phyloP scores from a whole-genome alignment of 2,797 vertebrate genomes.

The Chiloscyllium punctatum region DNA sequence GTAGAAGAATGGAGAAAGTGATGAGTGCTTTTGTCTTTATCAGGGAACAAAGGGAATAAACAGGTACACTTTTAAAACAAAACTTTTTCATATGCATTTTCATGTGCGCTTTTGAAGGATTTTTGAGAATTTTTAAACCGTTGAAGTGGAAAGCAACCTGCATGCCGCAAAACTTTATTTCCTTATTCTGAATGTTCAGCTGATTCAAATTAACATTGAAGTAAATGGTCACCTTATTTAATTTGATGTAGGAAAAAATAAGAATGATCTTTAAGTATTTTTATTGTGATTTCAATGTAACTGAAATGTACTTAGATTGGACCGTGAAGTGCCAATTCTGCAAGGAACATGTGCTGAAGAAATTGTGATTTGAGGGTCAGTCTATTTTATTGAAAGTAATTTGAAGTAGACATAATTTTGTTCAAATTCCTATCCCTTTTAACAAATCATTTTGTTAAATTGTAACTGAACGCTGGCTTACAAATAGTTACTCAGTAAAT shows the following conservation, averaged over 20 bases:
- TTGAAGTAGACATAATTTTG: not conserved
- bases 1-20: not conserved
- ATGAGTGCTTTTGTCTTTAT: not conserved
- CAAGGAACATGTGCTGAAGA: not conserved
- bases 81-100: not conserved
- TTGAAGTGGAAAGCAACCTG: not conserved
- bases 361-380: not conserved
- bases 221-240: not conserved
- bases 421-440: not conserved
- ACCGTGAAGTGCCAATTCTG: not conserved
- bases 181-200: not conserved
- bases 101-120: not conserved
- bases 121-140: not conserved
- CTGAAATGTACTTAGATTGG: not conserved
- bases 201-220: not conserved
- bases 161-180: not conserved
- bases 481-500: not conserved
- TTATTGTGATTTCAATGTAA: not conserved
- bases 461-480: not conserved
- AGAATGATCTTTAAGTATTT: not conserved
- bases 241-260: not conserved
- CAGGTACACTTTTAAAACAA: not conserved
- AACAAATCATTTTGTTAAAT: not conserved
- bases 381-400: not conserved
- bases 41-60: constrained; percentile 21